Evolutionary conservation across 2,113 vertebrate species (phyloP), one percentile per base, ranked within the genome.

Genomic region (Epinephelus moara): DNA sequence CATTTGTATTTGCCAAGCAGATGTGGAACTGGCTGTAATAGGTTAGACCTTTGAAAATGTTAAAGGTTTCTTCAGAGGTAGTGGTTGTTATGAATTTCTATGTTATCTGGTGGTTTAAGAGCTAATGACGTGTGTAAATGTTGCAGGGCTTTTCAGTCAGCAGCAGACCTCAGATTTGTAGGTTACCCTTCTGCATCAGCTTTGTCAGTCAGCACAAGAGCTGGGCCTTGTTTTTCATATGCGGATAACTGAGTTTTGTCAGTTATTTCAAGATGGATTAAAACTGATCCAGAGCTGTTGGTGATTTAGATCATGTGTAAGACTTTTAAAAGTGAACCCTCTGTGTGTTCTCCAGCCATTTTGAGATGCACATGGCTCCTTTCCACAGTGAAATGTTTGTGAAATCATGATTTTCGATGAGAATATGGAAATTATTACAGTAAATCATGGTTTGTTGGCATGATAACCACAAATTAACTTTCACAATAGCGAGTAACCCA

Each of bases 1-100:
- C 17, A 64, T 55, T 55, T 27, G 18, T 62, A 27, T 79, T 70
- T 45, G 59, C 18, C 45, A 59, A 25, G 27, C 1, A 14, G 55
- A 70, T 40, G 25, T 1, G 59, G 68, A 72, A 56, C 40, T 72
- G 78, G 60, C 49, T 19, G 49, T 23, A 25, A 33, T 63, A 14
- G 8, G 19, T 13, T n/a, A 6, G n/a, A 47, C 3, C 6, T 70
- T 62, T 71, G 23, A 33, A 47, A 21, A 72, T 6, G n/a, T 27
- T 27, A 27, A 27, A 0, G 27, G 27, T 27, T 23, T 72, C 64
- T 68, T 8, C 23, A 23, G 64, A 19, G 42, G 23, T 19, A 18
- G 6, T 66, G 42, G 40, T 47, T 25, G 13, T 25, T 66, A 47
- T 21, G 8, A 53, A n/a, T 49, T 45, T 27, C 15, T 4, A 49